Base-by-base conservation (phyloP, 2,888 invertebrate species). In the Thalpophila matura region DNA sequence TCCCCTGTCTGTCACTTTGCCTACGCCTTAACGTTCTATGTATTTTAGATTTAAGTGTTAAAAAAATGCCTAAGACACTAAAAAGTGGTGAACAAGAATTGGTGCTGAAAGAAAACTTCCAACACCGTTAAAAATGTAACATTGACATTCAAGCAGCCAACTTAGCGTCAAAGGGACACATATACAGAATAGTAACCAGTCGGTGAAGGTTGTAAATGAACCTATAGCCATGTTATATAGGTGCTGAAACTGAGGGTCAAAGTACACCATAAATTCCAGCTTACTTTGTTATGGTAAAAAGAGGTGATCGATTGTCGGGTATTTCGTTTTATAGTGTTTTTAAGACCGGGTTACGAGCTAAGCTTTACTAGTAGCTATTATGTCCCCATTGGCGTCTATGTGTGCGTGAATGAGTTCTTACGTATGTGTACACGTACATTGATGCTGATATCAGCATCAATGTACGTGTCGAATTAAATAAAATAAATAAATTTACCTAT, bases 231-330 rank as follows among this genome's bases (percentile, higher is more conserved):
- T 40, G 10, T 46, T 46, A 46, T 31, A 18, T 29, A 24, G 53
- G 16, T 59, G 16, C 42, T 51, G 18, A 37, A 61, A 61, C 37
- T 53, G 35, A 26, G 46, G 46, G 46, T 47, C 45, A 40, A 42
- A 38, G 43, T 33, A 49, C 56, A 56, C 26, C 38, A 16, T 45
- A 61, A 69, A 55, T 18, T 49, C 33, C 37, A 43, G 57, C 43
- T 65, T 53, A 49, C 42, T 54, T 60, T 31, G 33, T 55, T 68
- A 72, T 46, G 37, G 51, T 27, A 59, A 29, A 53, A 56, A 51
- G 60, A 47, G 56, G 64, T 70, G 57, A 66, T 70, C 66, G 78
- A 71, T 70, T 58, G 62, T 51, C 60, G 33, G 14, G 45, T 53
- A 56, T 47, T 50, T 54, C 26, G 37, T 37, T 76, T 73, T 75